A percentile compares a stretch with the other conserved stretches of the same genome.
Evolutionary conservation across 1,140 invertebrate species (phyloP).

Genomic region (Neodiprion fabricii): DNA sequence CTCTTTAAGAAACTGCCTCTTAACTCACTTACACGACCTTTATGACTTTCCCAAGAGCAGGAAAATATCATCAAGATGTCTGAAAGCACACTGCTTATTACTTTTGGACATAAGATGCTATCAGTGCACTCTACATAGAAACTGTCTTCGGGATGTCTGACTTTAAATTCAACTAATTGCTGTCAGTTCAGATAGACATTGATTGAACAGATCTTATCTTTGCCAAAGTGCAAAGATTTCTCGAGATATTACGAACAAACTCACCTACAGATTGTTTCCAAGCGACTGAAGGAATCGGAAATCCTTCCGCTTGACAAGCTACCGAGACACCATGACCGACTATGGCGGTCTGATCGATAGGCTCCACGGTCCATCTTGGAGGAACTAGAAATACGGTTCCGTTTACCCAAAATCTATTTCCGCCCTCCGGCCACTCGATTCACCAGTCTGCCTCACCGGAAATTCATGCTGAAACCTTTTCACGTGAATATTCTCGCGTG

Average conservation of each 20-base stretch:
- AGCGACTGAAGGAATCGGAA: conserved; percentile 84
- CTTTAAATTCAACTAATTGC: too few species aligned
- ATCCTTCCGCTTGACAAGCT: conserved; percentile 90
- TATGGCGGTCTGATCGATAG: conserved; percentile 83
- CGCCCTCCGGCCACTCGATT: not conserved
- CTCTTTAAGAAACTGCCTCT: too few species aligned
- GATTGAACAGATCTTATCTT: too few species aligned
- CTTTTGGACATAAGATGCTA: too few species aligned
- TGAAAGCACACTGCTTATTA: too few species aligned
- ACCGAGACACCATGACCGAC: conserved; percentile 83
- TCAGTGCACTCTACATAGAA: too few species aligned
- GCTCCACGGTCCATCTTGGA: conserved; percentile 90
- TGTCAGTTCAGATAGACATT: too few species aligned
- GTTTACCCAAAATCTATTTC: conserved; percentile 1
- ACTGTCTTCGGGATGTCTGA: too few species aligned
- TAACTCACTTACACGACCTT: too few species aligned
- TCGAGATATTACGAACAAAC: conserved; percentile 29
- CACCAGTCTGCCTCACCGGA: not conserved
- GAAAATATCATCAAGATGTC: too few species aligned
- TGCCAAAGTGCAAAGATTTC: too few species aligned
- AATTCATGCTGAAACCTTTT: conserved; percentile 4
- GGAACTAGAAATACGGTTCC: conserved; percentile 72
- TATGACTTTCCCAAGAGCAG: too few species aligned
- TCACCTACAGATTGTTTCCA: conserved; percentile 88
- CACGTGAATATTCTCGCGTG: not conserved